Evolutionary conservation across 2,888 invertebrate genomes (phyloP).

Genomic region (Andrena fulva): DNA sequence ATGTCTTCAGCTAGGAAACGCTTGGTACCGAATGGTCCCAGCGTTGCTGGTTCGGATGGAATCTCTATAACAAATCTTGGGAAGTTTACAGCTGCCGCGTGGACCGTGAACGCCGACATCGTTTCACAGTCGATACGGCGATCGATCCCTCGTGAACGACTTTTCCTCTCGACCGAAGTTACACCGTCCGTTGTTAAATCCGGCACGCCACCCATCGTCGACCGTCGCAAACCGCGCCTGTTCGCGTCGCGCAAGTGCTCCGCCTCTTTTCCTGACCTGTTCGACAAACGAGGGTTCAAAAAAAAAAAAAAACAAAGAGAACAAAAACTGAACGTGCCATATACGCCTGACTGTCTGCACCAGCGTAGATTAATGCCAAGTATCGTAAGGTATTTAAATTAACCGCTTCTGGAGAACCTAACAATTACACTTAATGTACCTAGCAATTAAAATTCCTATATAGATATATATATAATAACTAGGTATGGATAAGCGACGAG

Average conservation of each 20-base stretch:
- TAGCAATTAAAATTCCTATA: slow-evolving; percentile 65
- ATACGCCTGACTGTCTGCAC: slow-evolving; percentile 52
- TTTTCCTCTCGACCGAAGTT: slow-evolving; percentile 40
- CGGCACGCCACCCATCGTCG: background rate
- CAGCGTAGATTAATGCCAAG: slow-evolving; percentile 55
- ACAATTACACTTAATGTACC: slow-evolving; percentile 62
- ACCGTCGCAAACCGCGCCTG: slow-evolving; percentile 17
- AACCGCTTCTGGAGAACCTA: slow-evolving; percentile 52
- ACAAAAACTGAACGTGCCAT: slow-evolving; percentile 56
- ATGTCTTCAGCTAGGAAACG: background rate
- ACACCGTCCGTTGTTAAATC: background rate
- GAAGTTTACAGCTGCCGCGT: background rate
- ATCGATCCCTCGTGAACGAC: slow-evolving; percentile 36
- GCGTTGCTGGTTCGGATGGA: background rate
- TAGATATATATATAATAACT: slow-evolving; percentile 60
- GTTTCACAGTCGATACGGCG: background rate
- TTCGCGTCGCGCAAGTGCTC: background rate
- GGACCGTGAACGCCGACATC: background rate
- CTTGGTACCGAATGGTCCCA: background rate
- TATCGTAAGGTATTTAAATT: slow-evolving; percentile 66
- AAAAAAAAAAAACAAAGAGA: slow-evolving; percentile 33
- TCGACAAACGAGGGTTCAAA: background rate
- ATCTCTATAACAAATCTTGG: background rate
- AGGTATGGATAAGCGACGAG: slow-evolving; percentile 70
- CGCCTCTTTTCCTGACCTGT: background rate